Conservation (phyloP, 2,113 vertebrate genomes). For the Psophia crepitans region DNA sequence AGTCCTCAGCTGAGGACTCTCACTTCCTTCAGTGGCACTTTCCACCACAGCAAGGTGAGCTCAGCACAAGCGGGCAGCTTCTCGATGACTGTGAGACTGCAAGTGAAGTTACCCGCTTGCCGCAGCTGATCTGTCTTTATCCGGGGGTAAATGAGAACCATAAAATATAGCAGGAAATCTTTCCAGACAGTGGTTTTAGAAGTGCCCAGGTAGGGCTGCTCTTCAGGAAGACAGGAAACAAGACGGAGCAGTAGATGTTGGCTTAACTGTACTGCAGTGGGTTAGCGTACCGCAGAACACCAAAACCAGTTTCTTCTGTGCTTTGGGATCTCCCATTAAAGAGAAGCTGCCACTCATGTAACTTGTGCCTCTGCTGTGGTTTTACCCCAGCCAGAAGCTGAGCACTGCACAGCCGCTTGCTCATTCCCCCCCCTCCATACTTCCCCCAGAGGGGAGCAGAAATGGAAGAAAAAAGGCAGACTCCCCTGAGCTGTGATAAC, state of each 20-base stretch:
- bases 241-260: neutral
- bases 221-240: neutral
- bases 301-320: neutral
- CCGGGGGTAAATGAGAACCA: neutral
- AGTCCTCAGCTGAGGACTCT: neutral
- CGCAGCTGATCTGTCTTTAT: neutral
- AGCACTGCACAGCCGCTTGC: too few species aligned
- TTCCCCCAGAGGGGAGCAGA: too few species aligned
- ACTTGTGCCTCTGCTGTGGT: too few species aligned
- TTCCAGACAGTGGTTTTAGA: neutral
- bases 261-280: neutral
- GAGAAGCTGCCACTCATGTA: neutral
- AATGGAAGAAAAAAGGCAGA: too few species aligned
- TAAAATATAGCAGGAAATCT: neutral
- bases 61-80: neutral
- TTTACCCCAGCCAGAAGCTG: too few species aligned
- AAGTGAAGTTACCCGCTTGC: neutral
- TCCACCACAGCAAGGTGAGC: neutral
- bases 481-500: too few species aligned
- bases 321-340: neutral
- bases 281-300: neutral
- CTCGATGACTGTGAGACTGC: accelerated
- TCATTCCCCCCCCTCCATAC: too few species aligned
- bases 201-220: neutral
- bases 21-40: neutral